Conservation (phyloP, 2,888 invertebrate genomes). For the Carpatolechia fugitivella region DNA sequence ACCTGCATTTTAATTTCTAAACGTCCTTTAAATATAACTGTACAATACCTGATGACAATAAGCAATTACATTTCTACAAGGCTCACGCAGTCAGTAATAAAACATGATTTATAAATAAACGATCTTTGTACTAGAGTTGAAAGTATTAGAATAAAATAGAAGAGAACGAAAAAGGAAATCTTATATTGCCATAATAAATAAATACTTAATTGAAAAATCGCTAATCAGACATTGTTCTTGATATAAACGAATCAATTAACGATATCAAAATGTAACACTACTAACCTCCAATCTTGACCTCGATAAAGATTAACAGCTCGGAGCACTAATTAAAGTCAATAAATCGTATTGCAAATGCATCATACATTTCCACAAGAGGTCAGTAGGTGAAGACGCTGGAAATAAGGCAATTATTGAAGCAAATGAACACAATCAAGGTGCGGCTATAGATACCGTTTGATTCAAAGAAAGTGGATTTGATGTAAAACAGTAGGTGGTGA, state of each 20-base stretch:
- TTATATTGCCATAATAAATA: not conserved
- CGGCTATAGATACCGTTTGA: not conserved
- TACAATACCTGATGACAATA: no score
- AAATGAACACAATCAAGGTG: not conserved
- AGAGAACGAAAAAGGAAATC: no score
- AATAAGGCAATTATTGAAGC: slow-evolving; percentile 1
- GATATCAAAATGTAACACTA: not conserved
- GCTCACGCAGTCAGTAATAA: no score
- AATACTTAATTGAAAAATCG: not conserved
- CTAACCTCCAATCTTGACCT: not conserved
- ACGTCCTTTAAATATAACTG: no score
- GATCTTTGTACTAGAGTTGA: no score
- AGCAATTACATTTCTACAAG: no score
- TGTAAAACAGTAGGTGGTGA: not conserved
- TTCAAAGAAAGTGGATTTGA: not conserved
- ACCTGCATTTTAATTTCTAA: no score
- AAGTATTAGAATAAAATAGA: no score
- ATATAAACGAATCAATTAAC: not conserved
- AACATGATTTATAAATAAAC: no score
- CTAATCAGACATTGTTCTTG: not conserved
- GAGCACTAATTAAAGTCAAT: slow-evolving; percentile 9
- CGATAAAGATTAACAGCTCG: not conserved
- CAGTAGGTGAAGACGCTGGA: slow-evolving; percentile 5
- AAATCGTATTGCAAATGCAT: slow-evolving; percentile 3
- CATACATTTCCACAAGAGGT: not conserved